These are phyloP conservation scores for Pollenia labialis DNA, from an alignment of 2,888 invertebrate genomes.

Conservation along the genomic window DNA sequence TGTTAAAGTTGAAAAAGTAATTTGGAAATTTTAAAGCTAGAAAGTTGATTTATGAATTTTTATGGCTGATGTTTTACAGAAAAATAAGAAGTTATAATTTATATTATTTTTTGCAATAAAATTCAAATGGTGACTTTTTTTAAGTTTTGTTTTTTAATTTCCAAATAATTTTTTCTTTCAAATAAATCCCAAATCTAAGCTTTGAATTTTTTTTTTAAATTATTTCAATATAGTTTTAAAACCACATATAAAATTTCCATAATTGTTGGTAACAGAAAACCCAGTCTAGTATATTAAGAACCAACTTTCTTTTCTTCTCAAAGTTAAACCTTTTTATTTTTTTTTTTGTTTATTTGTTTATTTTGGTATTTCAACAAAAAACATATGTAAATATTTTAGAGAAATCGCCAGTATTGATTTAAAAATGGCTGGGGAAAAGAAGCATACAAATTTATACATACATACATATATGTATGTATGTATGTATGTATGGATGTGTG, in stretches of 20 bases:
- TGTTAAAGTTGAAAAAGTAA: slow-evolving; percentile 50
- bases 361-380: background rate
- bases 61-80: background rate
- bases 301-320: slow-evolving; percentile 60
- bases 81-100: background rate
- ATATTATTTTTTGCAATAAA: no score
- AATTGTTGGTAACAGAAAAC: no score
- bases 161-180: no score
- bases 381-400: background rate
- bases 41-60: slow-evolving; percentile 29
- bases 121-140: no score
- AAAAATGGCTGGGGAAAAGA: background rate
- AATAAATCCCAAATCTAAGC: no score
- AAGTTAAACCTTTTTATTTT: background rate
- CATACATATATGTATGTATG: background rate
- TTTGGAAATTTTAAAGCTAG: slow-evolving; percentile 21
- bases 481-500: background rate
- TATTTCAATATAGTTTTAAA: no score
- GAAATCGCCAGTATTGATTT: slow-evolving; percentile 64
- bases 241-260: no score
- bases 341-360: slow-evolving; percentile 5
- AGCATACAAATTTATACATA: slow-evolving; percentile 2
- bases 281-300: background rate
- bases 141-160: no score
- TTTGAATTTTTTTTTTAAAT: no score